phyloP scores from a whole-genome alignment of 2,113 vertebrate genomes.

The Pteropus alecto region DNA sequence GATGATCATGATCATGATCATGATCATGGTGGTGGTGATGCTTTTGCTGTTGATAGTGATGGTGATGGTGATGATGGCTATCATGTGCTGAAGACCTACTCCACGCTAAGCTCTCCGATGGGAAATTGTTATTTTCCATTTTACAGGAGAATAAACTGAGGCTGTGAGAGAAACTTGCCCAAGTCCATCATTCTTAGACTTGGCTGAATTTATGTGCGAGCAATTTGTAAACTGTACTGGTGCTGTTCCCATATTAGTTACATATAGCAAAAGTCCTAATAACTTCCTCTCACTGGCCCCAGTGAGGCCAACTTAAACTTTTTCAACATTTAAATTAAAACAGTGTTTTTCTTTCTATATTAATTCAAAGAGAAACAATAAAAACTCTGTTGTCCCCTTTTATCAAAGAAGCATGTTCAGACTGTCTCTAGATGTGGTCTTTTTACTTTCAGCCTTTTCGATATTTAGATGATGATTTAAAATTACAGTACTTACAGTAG shows the following conservation, averaged over 20 bases:
- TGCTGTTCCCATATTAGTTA: not conserved
- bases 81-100: not conserved
- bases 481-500: not conserved
- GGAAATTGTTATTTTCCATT: conserved; percentile 3
- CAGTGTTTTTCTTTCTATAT: conserved; percentile 4
- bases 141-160: not conserved
- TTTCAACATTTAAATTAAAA: conserved; percentile 14
- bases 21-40: not conserved
- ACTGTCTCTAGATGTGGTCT: not conserved
- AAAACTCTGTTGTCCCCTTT: not conserved
- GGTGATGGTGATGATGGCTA: not conserved
- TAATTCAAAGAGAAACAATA: conserved; percentile 20
- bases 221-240: not conserved
- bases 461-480: conserved; percentile 8
- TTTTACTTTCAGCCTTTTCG: not conserved
- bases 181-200: not conserved
- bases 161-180: not conserved
- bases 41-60: not conserved
- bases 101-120: not conserved
- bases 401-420: not conserved
- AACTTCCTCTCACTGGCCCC: not conserved
- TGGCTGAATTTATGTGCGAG: not conserved
- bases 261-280: not conserved
- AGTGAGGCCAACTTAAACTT: not conserved
- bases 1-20: not conserved